phyloP scores from a whole-genome alignment of 2,113 vertebrate genomes.

The Panthera tigris region DNA sequence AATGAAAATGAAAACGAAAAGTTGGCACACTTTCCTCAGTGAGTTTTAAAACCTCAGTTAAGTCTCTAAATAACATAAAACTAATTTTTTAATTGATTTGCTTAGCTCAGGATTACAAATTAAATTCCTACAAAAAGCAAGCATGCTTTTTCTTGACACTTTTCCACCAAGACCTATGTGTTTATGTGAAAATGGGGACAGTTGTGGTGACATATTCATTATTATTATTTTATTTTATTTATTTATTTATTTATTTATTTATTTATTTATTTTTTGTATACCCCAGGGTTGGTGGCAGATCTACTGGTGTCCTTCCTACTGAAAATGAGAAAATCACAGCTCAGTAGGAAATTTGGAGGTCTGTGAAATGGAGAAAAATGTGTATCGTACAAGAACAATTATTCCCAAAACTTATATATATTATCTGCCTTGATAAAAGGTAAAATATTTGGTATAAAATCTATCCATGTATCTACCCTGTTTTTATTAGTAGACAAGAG shows the following conservation, averaged over 20 bases:
- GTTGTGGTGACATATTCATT: neutral
- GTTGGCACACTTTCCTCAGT: neutral
- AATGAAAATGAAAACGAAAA: conserved; percentile 40
- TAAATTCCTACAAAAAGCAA: neutral
- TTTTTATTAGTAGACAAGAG: neutral
- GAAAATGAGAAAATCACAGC: neutral
- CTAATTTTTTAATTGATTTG: conserved; percentile 7
- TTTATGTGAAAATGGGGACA: neutral
- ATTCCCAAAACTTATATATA: neutral
- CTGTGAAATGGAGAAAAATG: neutral
- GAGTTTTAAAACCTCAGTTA: conserved; percentile 49
- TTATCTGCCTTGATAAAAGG: neutral
- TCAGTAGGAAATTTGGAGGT: neutral
- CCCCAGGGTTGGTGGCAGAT: neutral
- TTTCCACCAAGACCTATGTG: neutral
- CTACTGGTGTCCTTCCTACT: neutral
- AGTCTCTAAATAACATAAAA: conserved; percentile 22
- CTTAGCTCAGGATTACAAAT: neutral
- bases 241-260: too few species aligned
- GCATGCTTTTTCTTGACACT: neutral
- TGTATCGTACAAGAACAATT: neutral
- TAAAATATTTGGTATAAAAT: neutral
- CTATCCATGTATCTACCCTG: neutral
- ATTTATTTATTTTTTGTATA: neutral
- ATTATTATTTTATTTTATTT: too few species aligned